Evolutionary conservation across 1,140 invertebrate species (phyloP), one percentile per base, ranked within the genome.

Genomic region (Macrocentrus cingulum): DNA sequence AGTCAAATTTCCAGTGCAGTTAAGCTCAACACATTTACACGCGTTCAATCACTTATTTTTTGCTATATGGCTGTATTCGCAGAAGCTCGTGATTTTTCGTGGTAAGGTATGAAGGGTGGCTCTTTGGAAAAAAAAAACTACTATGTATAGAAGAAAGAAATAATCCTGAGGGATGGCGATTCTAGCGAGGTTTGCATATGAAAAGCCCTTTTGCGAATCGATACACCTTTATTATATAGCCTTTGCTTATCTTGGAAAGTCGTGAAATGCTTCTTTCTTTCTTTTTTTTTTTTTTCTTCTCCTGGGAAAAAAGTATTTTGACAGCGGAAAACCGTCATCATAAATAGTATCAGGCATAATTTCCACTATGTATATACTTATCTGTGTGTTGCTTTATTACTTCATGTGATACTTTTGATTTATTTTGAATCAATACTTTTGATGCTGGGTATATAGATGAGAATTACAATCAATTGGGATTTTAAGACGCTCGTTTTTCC

Each of bases 171-270:
- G 73, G 74, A 80, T 80, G 70, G 70, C 72, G 69, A 64, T 61
- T 66, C 71, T n/a, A n/a, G 65, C 64, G 60, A 70, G 56, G 70
- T 79, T 79, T 79, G 77, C 78, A 80, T 79, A 79, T 80, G 77
- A 80, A 78, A 80, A 70, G 71, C 49, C 53, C n/a, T n/a, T n/a
- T n/a, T 45, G 66, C 60, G 72, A 78, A 80, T 79, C 77, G 75
- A 79, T 79, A 77, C 72, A 76, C 74, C 74, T 78, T 79, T 79
- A 79, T 79, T 73, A 72, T 48, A 25, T 75, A 66, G 67, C 52
- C 65, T 72, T 77, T 75, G 71, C 77, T 80, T 79, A 79, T 80
- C 77, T 77, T 60, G 16, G 44, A 46, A 29, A 29, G 25, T 9
- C 9, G 18, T 52, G 23, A 15, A 18, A 37, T 18, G 19, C 25